A percentile compares a stretch with the other conserved stretches of the same genome.
phyloP scores from a whole-genome alignment of 2,113 vertebrate species.

The Hyaena hyaena region DNA sequence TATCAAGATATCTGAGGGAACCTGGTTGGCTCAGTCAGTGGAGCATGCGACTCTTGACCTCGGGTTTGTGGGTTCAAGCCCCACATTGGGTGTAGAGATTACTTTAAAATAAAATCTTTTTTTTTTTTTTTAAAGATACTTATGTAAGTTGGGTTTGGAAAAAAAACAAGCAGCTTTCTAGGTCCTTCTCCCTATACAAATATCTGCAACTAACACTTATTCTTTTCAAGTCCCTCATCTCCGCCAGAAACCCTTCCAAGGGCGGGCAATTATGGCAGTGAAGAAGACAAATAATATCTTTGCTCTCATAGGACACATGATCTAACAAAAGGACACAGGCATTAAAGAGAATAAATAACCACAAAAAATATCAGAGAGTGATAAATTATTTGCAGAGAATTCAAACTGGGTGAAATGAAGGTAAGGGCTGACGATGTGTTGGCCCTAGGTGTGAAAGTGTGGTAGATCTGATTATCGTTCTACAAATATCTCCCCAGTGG shows the following conservation, averaged over 20 bases:
- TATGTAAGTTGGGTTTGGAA: background rate
- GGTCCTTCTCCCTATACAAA: background rate
- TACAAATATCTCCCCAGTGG: background rate
- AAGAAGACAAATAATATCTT: background rate
- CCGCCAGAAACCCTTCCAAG: background rate
- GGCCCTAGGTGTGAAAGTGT: background rate
- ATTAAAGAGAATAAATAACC: background rate
- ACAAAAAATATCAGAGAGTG: background rate
- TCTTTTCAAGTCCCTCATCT: background rate
- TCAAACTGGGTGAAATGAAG: conserved; percentile 8
- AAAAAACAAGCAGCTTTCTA: background rate
- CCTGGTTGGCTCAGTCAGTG: background rate
- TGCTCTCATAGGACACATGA: background rate
- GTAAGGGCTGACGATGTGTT: background rate
- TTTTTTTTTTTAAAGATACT: background rate
- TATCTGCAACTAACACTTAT: background rate
- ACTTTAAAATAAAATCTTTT: background rate
- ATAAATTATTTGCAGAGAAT: conserved; percentile 2
- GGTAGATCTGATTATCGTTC: background rate
- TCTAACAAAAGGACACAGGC: background rate
- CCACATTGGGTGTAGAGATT: background rate
- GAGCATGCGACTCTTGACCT: background rate
- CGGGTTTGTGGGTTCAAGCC: background rate
- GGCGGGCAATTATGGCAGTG: background rate
- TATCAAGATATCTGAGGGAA: background rate